Conservation (phyloP, 2,797 vertebrate species). For the Amazona ochrocephala region DNA sequence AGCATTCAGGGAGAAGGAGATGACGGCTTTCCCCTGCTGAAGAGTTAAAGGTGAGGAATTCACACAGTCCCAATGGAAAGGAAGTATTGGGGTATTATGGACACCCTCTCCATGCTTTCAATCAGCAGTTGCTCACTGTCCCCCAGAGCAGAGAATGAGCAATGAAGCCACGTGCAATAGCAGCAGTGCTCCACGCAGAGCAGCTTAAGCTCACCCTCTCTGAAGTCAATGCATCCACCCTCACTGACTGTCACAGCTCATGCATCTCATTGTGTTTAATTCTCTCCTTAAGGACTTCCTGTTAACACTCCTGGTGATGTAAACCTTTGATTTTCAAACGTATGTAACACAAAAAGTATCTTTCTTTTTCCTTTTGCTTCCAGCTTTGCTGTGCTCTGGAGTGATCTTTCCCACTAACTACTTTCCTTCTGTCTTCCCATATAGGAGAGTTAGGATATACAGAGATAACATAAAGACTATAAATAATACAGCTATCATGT, state of each 20-base stretch:
- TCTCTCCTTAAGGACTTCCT: neutral
- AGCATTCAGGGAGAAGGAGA: neutral
- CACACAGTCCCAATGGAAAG: neutral
- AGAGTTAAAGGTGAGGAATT: neutral
- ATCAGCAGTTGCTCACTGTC: neutral
- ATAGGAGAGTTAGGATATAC: neutral
- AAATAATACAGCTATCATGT: neutral
- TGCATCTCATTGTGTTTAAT: conserved; percentile 5
- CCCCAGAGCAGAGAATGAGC: neutral
- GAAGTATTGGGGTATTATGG: neutral
- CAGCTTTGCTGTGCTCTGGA: neutral
- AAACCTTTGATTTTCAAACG: neutral
- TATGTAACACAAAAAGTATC: neutral
- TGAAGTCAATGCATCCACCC: neutral
- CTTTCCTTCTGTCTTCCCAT: neutral
- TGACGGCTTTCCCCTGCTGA: neutral
- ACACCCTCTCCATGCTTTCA: neutral
- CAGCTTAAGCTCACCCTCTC: neutral
- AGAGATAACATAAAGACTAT: neutral
- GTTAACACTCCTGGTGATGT: neutral
- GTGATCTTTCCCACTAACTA: neutral
- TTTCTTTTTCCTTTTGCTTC: neutral
- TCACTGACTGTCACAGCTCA: neutral
- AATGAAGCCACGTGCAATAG: neutral
- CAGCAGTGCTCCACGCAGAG: neutral